These are phyloP conservation scores for Hipposideros larvatus DNA, from an alignment of 2,797 vertebrate genomes.

Conservation along the genomic window DNA sequence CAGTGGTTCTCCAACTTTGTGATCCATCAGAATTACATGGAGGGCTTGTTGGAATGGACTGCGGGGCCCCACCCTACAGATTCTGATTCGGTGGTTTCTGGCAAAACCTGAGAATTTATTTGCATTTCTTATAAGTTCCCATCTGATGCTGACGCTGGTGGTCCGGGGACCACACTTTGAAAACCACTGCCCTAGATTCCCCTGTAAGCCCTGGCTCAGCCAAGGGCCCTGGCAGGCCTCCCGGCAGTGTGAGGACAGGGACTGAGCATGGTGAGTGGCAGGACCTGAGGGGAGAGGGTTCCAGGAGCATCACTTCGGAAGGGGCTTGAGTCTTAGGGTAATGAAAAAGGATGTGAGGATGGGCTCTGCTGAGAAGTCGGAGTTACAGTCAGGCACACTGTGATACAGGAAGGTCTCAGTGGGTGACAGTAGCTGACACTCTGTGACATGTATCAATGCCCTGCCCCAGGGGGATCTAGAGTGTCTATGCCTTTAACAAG, in stretches of 20 bases:
- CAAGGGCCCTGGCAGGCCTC: neutral
- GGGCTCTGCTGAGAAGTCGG: neutral
- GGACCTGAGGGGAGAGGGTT: neutral
- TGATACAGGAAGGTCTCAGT: neutral
- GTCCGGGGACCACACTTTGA: neutral
- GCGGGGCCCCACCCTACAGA: neutral
- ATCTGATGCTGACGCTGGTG: neutral
- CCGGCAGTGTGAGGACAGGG: neutral
- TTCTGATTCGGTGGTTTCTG: neutral
- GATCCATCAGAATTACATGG: neutral
- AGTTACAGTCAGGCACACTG: neutral
- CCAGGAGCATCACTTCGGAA: neutral
- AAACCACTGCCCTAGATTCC: neutral
- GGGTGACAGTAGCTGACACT: neutral
- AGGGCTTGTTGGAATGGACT: neutral
- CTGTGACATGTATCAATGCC: too few species aligned
- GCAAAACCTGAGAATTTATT: neutral
- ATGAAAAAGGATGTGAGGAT: neutral
- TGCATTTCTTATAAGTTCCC: neutral
- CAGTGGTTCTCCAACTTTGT: neutral
- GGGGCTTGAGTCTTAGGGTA: neutral
- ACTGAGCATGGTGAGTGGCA: neutral
- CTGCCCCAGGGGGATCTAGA: neutral
- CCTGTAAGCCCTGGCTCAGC: neutral
- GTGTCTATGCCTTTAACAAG: neutral